Evolutionary conservation across 2,888 invertebrate species (phyloP).

Genomic region (Nymphalis urticae): DNA sequence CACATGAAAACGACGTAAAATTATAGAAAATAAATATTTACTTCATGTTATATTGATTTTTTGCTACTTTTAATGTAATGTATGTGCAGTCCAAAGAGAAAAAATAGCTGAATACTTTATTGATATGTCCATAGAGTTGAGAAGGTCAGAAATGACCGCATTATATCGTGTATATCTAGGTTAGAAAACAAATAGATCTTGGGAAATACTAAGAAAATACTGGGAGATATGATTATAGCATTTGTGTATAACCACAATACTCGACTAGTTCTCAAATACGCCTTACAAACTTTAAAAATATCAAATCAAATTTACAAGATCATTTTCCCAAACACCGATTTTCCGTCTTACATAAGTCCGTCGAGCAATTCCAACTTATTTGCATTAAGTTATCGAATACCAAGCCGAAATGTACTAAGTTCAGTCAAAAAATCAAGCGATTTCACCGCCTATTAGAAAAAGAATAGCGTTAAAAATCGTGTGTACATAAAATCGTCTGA

Average conservation of each 20-base stretch:
- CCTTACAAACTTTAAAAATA: not conserved
- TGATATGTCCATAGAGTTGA: no score
- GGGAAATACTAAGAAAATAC: no score
- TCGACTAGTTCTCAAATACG: not conserved
- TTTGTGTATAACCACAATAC: not conserved
- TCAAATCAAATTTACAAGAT: slow-evolving; percentile 5
- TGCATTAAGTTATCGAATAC: slow-evolving; percentile 19
- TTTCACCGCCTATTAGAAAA: not conserved
- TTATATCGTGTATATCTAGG: no score
- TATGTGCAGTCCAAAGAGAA: no score
- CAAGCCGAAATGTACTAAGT: slow-evolving; percentile 20
- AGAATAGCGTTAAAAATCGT: slow-evolving; percentile 19
- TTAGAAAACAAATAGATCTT: no score
- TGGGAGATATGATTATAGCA: no score
- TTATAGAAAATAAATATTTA: no score
- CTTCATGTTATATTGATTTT: no score
- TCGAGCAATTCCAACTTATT: slow-evolving; percentile 26
- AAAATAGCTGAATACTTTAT: no score
- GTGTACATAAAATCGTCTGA: slow-evolving; percentile 16
- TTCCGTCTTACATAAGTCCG: slow-evolving; percentile 19
- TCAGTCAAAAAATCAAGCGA: slow-evolving; percentile 5
- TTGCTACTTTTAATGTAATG: no score
- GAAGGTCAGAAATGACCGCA: no score
- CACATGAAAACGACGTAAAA: no score
- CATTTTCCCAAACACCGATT: slow-evolving; percentile 4